phyloP scores from a whole-genome alignment of 2,113 vertebrate genomes.

The Ginglymostoma cirratum region DNA sequence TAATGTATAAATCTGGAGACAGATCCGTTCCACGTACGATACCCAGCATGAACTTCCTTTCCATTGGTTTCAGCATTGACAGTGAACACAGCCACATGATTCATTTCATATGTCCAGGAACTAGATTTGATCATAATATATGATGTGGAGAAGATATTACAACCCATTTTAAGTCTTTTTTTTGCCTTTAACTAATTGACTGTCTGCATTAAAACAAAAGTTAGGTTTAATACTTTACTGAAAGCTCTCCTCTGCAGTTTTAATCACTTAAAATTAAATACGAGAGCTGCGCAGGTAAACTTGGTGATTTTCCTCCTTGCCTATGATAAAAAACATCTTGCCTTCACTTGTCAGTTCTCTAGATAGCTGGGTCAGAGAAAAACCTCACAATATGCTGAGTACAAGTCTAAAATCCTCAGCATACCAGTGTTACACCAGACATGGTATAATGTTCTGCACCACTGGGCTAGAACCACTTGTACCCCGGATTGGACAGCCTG shows the following conservation, averaged over 20 bases:
- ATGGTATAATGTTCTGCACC: background rate
- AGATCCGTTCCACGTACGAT: background rate
- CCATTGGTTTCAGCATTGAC: background rate
- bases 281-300: background rate
- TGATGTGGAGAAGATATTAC: background rate
- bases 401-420: background rate
- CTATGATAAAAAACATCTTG: background rate
- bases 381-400: background rate
- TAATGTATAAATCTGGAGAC: background rate
- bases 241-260: background rate
- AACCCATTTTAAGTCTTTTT: background rate
- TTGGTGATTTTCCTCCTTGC: background rate
- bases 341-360: background rate
- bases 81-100: background rate
- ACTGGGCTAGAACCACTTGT: background rate
- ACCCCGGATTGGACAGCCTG: background rate
- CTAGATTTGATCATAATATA: conserved; percentile 12
- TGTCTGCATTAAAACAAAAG: background rate
- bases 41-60: background rate
- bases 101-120: background rate
- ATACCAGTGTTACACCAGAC: background rate
- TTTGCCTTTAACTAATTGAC: background rate
- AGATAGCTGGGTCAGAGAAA: background rate
- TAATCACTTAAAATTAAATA: background rate
- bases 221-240: background rate